These are phyloP conservation scores for Cerastis rubricosa DNA, from an alignment of 2,888 invertebrate species.

Conservation along the genomic window DNA sequence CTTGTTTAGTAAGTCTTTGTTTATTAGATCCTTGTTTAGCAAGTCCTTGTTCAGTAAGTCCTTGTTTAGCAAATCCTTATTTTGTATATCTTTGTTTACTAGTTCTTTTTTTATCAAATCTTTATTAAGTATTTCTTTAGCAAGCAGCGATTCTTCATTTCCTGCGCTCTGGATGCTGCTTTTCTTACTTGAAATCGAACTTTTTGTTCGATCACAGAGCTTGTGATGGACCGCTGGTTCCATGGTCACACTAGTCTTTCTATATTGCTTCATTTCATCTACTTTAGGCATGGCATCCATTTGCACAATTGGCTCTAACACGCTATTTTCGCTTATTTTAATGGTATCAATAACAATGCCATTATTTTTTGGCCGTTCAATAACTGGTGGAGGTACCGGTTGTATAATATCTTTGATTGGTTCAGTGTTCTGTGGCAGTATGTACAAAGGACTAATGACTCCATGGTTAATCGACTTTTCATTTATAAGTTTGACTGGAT, in stretches of 20 bases:
- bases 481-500: slow-evolving; percentile 80
- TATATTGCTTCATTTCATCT: slow-evolving; percentile 76
- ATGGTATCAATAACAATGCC: slow-evolving; percentile 70
- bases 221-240: slow-evolving; percentile 91
- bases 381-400: slow-evolving; percentile 59
- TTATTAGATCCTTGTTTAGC: slow-evolving; percentile 21
- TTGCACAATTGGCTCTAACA: slow-evolving; percentile 69
- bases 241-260: slow-evolving; percentile 79
- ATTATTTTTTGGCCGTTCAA: slow-evolving; percentile 72
- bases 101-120: slow-evolving; percentile 49
- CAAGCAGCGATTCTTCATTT: slow-evolving; percentile 80
- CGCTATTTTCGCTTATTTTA: slow-evolving; percentile 72
- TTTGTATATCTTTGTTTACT: slow-evolving; percentile 45
- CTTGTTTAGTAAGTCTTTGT: slow-evolving; percentile 35
- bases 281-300: slow-evolving; percentile 72
- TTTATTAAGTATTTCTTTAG: slow-evolving; percentile 66
- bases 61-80: slow-evolving; percentile 47
- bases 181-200: slow-evolving; percentile 85
- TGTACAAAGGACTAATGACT: slow-evolving; percentile 78
- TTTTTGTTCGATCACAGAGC: slow-evolving; percentile 90
- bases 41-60: slow-evolving; percentile 38
- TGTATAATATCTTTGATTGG: slow-evolving; percentile 65
- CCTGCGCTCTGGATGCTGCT: slow-evolving; percentile 83
- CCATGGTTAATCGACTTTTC: slow-evolving; percentile 77
- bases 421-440: slow-evolving; percentile 79